phyloP scores from a whole-genome alignment of 1,140 invertebrate genomes.

The Tetragonula clypearis region DNA sequence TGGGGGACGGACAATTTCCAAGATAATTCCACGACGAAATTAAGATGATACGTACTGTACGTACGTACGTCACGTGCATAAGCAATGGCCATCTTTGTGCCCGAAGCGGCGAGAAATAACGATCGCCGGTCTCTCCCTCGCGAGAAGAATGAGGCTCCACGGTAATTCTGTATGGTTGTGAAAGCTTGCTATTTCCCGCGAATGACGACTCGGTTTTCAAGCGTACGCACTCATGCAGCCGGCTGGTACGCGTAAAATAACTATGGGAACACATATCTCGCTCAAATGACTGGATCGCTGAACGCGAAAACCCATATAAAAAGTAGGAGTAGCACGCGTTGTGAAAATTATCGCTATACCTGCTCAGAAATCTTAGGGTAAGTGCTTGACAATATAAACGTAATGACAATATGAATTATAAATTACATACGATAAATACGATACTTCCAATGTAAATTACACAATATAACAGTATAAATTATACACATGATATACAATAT shows the following conservation, averaged over 20 bases:
- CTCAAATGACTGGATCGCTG: too few species aligned
- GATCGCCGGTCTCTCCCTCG: constrained; percentile 6
- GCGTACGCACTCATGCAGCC: too few species aligned
- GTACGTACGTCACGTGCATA: neutral
- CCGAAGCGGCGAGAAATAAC: constrained; percentile 13
- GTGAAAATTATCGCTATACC: too few species aligned
- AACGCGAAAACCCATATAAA: neutral
- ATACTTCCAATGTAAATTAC: too few species aligned
- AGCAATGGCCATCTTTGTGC: constrained; percentile 25
- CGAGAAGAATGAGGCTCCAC: constrained; percentile 15
- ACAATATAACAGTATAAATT: too few species aligned
- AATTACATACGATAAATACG: too few species aligned
- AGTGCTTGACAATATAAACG: too few species aligned
- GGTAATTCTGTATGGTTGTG: constrained; percentile 19
- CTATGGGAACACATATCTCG: too few species aligned
- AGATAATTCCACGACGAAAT: constrained; percentile 1
- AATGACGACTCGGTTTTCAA: neutral
- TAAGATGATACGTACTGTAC: constrained; percentile 5
- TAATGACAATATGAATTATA: too few species aligned
- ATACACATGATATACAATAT: too few species aligned
- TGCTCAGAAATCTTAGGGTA: too few species aligned
- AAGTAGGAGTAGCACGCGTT: too few species aligned
- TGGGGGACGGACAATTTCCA: neutral
- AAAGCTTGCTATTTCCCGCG: neutral
- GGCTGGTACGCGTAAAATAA: neutral